A percentile compares a stretch with the other conserved stretches of the same genome.
phyloP scores from a whole-genome alignment of 2,888 invertebrate genomes.

The Clunio marinus region DNA sequence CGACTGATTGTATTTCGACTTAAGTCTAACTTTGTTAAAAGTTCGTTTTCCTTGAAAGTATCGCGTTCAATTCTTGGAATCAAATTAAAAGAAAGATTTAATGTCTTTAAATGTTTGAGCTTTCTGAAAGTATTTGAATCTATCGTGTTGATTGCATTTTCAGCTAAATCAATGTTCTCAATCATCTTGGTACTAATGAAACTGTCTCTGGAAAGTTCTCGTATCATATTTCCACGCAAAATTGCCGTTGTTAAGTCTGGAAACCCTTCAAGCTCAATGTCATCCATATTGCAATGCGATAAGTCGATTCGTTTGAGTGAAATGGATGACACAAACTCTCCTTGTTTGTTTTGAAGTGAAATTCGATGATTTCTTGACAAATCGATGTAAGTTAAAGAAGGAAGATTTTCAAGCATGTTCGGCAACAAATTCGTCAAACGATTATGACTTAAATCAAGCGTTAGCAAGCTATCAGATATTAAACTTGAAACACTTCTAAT shows the following conservation, averaged over 20 bases:
- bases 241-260: conserved; percentile 58
- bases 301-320: conserved; percentile 58
- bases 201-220: conserved; percentile 56
- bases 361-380: conserved; percentile 60
- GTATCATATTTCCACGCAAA: conserved; percentile 62
- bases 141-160: conserved; percentile 61
- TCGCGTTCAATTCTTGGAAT: conserved; percentile 58
- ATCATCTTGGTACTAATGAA: conserved; percentile 61
- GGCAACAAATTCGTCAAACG: conserved; percentile 54
- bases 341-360: conserved; percentile 47
- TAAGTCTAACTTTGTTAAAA: conserved; percentile 59
- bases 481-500: conserved; percentile 52
- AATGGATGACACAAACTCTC: conserved; percentile 52
- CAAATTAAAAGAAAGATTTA: conserved; percentile 69
- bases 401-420: conserved; percentile 57
- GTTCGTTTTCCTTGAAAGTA: conserved; percentile 58
- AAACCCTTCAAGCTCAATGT: conserved; percentile 59
- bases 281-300: conserved; percentile 60
- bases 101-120: conserved; percentile 55
- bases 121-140: conserved; percentile 60
- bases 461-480: conserved; percentile 54
- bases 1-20: conserved; percentile 62
- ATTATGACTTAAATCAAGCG: conserved; percentile 59
- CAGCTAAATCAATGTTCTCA: conserved; percentile 61
- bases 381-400: conserved; percentile 58